Base-by-base conservation (phyloP, 2,113 vertebrate genomes). In the Apus apus region DNA sequence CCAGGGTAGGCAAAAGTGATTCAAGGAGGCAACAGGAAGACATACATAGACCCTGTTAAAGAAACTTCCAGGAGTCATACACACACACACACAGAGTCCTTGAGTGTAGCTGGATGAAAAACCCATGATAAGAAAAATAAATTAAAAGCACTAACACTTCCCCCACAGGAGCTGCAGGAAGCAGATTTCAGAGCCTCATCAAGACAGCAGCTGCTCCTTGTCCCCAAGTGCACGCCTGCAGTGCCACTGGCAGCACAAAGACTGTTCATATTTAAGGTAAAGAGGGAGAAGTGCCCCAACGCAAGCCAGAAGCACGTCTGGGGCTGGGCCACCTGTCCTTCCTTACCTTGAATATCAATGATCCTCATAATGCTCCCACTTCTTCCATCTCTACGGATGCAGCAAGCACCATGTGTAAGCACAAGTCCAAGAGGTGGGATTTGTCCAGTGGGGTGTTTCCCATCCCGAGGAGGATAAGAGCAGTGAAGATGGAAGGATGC, bases 211-310 rank as follows among this genome's bases (percentile, higher is more conserved):
- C 54, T 45, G n/a, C 51, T 87, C 23, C 68, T 70, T 61, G 56
- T 32, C 7, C 64, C 48, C 45, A 32, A 4, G 8, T 22, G 12
- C 11, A 2, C 4, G 6, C 5, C 60, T 58, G 8, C 38, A 43
- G 48, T 74, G 72, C 53, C 46, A 38, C 22, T 57, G 71, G 58
- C 43, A 84, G 57, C 62, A 67, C 43, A 61, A 67, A 30, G n/a
- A 32, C 8, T 0, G 0, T 20, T 62, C 62, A 45, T 13, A 50
- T 4, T 50, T 40, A 77, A 29, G 32, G 6, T 32, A 45, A 66
- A 22, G 66, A 43, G 19, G 58, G n/a, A 61, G 21, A 80, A 2
- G 5, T 22, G 12, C 8, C 45, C 17, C 27, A 66, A 2, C 5
- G 27, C n/a, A 25, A 38, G 29, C 2, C 48, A 50, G 48, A 82